A percentile compares a stretch with the other conserved stretches of the same genome.
These are phyloP conservation scores for Trissolcus basalis DNA, from an alignment of 1,140 invertebrate species.

Conservation along the genomic window DNA sequence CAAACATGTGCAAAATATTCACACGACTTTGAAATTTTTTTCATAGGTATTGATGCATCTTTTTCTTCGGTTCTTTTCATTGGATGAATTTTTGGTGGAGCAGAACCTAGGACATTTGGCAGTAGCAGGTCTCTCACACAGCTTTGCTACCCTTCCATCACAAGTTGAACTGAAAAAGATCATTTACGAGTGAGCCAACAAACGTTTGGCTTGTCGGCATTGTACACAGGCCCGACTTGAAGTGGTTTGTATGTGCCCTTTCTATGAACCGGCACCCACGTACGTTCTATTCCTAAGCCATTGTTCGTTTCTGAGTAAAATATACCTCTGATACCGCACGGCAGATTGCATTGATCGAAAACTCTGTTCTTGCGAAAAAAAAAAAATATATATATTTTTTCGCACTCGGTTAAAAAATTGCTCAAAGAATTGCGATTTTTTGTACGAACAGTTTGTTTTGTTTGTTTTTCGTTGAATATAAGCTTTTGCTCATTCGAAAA, in stretches of 20 bases:
- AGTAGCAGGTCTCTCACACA: slow-evolving; percentile 40
- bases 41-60: slow-evolving; percentile 13
- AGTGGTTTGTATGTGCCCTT: slow-evolving; percentile 64
- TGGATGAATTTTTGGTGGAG: slow-evolving; percentile 10
- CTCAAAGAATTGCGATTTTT: not conserved
- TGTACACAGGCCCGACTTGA: slow-evolving; percentile 61
- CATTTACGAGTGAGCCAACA: slow-evolving; percentile 60
- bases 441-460: no score
- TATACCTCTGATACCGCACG: slow-evolving; percentile 64
- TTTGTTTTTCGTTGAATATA: no score
- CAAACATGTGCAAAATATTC: no score
- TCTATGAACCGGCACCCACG: slow-evolving; percentile 51
- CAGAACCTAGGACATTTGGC: slow-evolving; percentile 45
- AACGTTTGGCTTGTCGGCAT: slow-evolving; percentile 57
- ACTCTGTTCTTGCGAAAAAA: slow-evolving; percentile 48
- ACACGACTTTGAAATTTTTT: slow-evolving; percentile 9
- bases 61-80: slow-evolving; percentile 33
- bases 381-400: slow-evolving; percentile 2
- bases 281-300: slow-evolving; percentile 49
- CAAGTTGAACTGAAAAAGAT: slow-evolving; percentile 67
- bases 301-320: slow-evolving; percentile 65
- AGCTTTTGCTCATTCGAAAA: no score
- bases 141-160: slow-evolving; percentile 40
- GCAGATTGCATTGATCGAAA: slow-evolving; percentile 66
- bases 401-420: not conserved